Base-by-base conservation (phyloP, 2,113 vertebrate genomes). In the Aramus guarauna region DNA sequence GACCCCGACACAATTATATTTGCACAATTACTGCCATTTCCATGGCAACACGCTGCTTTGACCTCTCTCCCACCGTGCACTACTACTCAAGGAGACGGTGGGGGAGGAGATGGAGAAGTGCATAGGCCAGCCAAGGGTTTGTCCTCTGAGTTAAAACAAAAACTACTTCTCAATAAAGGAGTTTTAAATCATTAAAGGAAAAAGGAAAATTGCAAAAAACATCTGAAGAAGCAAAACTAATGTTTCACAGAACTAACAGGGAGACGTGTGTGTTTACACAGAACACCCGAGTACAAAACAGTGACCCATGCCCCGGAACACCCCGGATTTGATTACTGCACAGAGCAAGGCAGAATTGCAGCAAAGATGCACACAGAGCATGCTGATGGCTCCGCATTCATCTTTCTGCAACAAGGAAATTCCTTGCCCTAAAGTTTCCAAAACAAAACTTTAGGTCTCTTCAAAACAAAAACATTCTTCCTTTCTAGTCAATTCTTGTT, bases 1-100 rank as follows among this genome's bases (percentile, higher is more conserved):
- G 84, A 75, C 92, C 81, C 93, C 26, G 29, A 94, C 93, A 96
- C 91, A 95, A 96, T 97, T 66, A 47, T 60, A 77, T 92, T 95
- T 96, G 97, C 95, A 92, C 95, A 95, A 94, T 93, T 90, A 74
- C 85, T 88, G 86, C 90, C 93, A 94, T 96, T 91, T 72, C 96
- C 95, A 95, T 96, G 86, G 92, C 75, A 96, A 97, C 86, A 27
- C 19, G 5, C 72, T 3, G 43, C 86, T 60, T 4, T 75, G 90
- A 76, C 90, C 64, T 59, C 88, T 53, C 93, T 91, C 90, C 89
- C 85, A 20, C 80, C 32, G 27, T 3, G 88, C 67, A 39, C 67
- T 5, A 30, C 76, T 26, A 29, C 89, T 62, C 41, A 9, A 41
- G 84, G 50, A 59, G 50, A 15, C 11, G 2, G 27, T 41, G 89